phyloP scores from a whole-genome alignment of 1,140 invertebrate species.

The Megalopta genalis region DNA sequence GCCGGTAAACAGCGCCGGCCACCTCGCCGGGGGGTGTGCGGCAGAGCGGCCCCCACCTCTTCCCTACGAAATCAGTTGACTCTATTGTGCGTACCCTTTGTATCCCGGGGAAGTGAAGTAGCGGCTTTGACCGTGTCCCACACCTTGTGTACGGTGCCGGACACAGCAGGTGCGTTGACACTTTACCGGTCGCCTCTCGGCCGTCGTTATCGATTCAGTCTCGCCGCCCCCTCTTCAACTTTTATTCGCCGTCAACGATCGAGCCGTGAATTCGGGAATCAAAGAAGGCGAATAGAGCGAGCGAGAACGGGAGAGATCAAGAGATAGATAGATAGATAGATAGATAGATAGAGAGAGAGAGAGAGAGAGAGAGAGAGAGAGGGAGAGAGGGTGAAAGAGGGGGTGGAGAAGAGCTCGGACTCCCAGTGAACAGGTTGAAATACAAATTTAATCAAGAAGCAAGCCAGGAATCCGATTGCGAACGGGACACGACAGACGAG shows the following conservation, averaged over 20 bases:
- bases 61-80: constrained; percentile 51
- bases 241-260: not conserved
- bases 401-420: too few species aligned
- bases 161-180: constrained; percentile 57
- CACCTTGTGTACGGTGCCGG: constrained; percentile 45
- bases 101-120: constrained; percentile 48
- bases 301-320: too few species aligned
- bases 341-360: too few species aligned
- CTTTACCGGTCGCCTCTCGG: constrained; percentile 41
- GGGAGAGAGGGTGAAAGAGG: too few species aligned
- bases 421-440: not conserved
- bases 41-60: constrained; percentile 9
- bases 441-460: constrained; percentile 18
- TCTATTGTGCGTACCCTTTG: constrained; percentile 64
- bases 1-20: constrained; percentile 39
- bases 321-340: too few species aligned
- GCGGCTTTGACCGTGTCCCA: constrained; percentile 56
- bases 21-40: constrained; percentile 20
- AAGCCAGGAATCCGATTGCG: not conserved
- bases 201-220: constrained; percentile 22
- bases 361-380: too few species aligned
- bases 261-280: constrained; percentile 4
- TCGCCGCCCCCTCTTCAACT: constrained; percentile 12
- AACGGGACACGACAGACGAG: not conserved
- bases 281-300: not conserved